Base-by-base conservation (phyloP, 2,888 invertebrate genomes). In the Ophraella communa region DNA sequence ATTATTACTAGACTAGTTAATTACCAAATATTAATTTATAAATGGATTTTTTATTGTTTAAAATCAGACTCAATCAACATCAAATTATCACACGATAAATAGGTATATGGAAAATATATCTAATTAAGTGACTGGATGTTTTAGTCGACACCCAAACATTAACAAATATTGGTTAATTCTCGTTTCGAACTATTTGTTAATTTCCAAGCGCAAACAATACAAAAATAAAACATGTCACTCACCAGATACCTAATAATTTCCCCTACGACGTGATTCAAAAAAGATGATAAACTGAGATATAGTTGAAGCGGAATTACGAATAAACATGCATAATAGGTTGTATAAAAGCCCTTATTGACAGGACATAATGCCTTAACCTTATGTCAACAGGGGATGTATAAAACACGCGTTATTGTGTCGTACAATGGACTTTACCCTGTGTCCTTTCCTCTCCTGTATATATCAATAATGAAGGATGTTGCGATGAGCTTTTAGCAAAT, bases 311-410 rank as follows among this genome's bases (percentile, higher is more conserved):
- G 47, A 57, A 47, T 57, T 30, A 57, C 33, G 57, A 49, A 49
- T 57, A 57, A 57, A 57, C 57, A 57, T 21, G 68, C 59, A 66
- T 62, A 64, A 62, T 62, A 54, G 65, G 61, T 54, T 65, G 63
- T 47, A 68, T 65, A 65, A 66, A 66, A 63, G 66, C 65, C 62
- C 66, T 62, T 62, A 72, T 71, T 69, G 73, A 66, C 66, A 67
- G 59, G 45, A 68, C 63, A 75, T 76, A 76, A 76, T 75, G 68
- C 75, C 72, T 71, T 76, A 76, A 77, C 77, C 77, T 77, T 77
- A 77, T 78, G 77, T 78, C 78, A 78, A 78, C 76, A 78, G 76
- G 76, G 76, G 70, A 72, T 73, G 73, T 64, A 65, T 75, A 74
- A 76, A 75, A 75, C 72, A 74, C 72, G 72, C 66, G 70, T 71